phyloP scores from a whole-genome alignment of 2,888 invertebrate species.

The Apodemia mormo region DNA sequence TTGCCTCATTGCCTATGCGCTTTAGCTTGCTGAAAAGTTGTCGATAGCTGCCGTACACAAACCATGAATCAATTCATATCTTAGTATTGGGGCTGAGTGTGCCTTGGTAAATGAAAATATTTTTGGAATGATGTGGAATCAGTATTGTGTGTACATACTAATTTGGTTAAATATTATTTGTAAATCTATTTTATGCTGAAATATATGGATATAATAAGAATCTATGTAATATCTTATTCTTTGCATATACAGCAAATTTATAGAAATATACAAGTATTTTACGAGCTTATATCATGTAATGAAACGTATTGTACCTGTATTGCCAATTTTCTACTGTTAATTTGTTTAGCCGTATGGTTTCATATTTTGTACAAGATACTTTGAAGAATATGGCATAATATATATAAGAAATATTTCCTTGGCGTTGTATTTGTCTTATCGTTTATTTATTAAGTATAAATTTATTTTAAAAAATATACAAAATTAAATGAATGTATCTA shows the following conservation, averaged over 20 bases:
- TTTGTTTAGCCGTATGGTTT: not conserved
- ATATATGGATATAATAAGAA: not conserved
- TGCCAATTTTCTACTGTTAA: not conserved
- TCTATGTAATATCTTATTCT: not conserved
- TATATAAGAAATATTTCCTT: not conserved
- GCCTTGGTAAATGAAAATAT: not conserved
- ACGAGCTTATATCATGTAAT: not conserved
- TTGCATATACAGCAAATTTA: not conserved
- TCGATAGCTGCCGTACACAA: too few species aligned
- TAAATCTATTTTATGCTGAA: not conserved
- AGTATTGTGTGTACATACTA: not conserved
- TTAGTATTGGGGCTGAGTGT: not conserved
- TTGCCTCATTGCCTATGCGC: too few species aligned
- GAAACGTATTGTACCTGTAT: conserved; percentile 3
- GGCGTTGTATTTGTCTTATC: not conserved
- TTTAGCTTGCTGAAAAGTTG: too few species aligned
- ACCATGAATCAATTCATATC: too few species aligned
- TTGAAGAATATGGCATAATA: not conserved
- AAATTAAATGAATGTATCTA: too few species aligned
- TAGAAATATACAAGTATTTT: not conserved
- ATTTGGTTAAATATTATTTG: too few species aligned
- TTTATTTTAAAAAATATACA: too few species aligned
- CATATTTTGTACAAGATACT: not conserved
- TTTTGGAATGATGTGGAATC: not conserved
- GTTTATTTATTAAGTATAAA: not conserved